Evolutionary conservation across 53 echinoderm and acorn worm species (phyloP), one percentile per base, ranked within the genome.

Genomic region (Holothuria leucospilota): DNA sequence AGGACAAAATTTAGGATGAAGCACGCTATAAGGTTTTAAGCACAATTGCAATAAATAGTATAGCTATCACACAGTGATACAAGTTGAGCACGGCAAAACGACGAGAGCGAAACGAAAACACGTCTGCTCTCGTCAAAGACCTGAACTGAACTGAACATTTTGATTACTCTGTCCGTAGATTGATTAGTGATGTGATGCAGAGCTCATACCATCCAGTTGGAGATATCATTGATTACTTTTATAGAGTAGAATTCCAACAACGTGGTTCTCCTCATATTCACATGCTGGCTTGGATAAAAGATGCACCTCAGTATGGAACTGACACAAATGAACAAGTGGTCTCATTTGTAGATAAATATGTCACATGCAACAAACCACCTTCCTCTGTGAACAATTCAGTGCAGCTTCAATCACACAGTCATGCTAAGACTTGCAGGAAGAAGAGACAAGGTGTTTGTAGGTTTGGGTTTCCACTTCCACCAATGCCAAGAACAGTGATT

Each of bases 231-330:
- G 81, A 88, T 68, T 71, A 52, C 29, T 80, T 81, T 60, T 80
- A 81, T 69, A 46, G 88, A 79, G 81, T 81, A 38, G 88, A 88
- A 82, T 81, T 88, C 38, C 88, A 88, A 34, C n/a, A n/a, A n/a
- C n/a, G n/a, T n/a, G n/a, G n/a, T n/a, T n/a, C n/a, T n/a, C n/a
- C n/a, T n/a, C n/a, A n/a, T n/a, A n/a, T n/a, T n/a, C n/a, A n/a
- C n/a, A n/a, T n/a, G n/a, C n/a, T n/a, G n/a, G n/a, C n/a, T n/a
- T n/a, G n/a, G n/a, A n/a, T n/a, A n/a, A n/a, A n/a, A n/a, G n/a
- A n/a, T n/a, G n/a, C n/a, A n/a, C n/a, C n/a, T n/a, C n/a, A n/a
- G n/a, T n/a, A n/a, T n/a, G n/a, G n/a, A n/a, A n/a, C n/a, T n/a
- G n/a, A n/a, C n/a, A n/a, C n/a, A n/a, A n/a, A n/a, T n/a, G n/a